Base-by-base conservation (phyloP, 2,888 invertebrate species). In the Labia minor region DNA sequence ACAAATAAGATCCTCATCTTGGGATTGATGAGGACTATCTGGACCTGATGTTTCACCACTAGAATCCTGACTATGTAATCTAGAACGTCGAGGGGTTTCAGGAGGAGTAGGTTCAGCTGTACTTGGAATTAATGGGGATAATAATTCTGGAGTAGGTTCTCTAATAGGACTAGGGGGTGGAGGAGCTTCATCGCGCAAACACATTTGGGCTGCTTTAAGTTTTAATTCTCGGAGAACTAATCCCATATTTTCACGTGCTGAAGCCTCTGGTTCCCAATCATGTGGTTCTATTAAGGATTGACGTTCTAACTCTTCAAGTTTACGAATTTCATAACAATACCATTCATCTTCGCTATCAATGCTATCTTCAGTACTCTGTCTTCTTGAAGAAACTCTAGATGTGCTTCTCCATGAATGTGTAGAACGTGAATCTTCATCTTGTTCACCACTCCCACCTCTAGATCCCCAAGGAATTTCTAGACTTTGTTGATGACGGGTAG, bases 271-370 rank as follows among this genome's bases (percentile, higher is more conserved):
- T 69, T 85, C 82, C 69, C 83, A 85, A 37, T 79, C 69, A n/a
- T 4, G 85, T 61, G 80, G 75, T 72, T 89, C 88, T 67, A 86
- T 72, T 72, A 86, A 85, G 1, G 86, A 85, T 70, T 87, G 88
- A 70, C 88, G 82, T 76, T 93, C 93, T 78, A 93, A 82, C 77
- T 92, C 90, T 77, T 94, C 92, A 37, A 94, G 78, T 77, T 93
- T 92, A 67, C 90, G 81, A 67, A 93, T 77, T 75, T 94, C 93
- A 75, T 94, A 92, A 73, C 91, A 90, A 74, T 92, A 94, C 88
- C 93, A 94, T 76, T 94, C 93, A 74, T 94, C 94, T 78, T 94
- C 94, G 21, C 91, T 92, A 76, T 94, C 94, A 67, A 94, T 93
- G 73, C 92, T 92, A 73, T 93, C 93, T 79, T 94, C 94, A 0